Conservation (phyloP, 2,113 vertebrate genomes). For the Serinus canaria region DNA sequence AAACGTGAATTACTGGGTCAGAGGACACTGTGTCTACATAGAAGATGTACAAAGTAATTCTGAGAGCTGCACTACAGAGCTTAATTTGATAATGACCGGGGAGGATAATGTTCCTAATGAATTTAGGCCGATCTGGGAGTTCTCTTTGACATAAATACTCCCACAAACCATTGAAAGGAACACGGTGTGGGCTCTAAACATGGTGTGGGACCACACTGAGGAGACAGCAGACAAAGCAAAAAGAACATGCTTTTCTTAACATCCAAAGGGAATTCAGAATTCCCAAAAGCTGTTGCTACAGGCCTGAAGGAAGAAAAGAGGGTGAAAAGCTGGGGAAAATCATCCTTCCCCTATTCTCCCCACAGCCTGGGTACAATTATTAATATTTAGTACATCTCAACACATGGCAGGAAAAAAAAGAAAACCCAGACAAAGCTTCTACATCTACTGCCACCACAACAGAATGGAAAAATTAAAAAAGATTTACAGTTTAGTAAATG, state of each 20-base stretch:
- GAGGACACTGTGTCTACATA: background rate
- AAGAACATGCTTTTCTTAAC: background rate
- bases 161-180: background rate
- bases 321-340: background rate
- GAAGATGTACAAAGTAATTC: background rate
- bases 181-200: background rate
- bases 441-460: background rate
- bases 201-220: background rate
- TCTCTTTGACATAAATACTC: constrained; percentile 10
- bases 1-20: background rate
- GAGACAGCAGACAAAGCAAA: background rate
- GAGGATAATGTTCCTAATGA: constrained; percentile 1
- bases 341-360: background rate
- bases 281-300: background rate
- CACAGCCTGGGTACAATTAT: background rate
- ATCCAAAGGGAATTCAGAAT: background rate
- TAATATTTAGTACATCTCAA: background rate
- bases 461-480: background rate
- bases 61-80: background rate
- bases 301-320: background rate
- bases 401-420: background rate
- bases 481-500: background rate
- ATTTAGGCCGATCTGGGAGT: background rate
- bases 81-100: background rate
- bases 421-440: background rate